These are phyloP conservation scores for Lysandra coridon DNA, from an alignment of 2,888 invertebrate species.

Conservation along the genomic window DNA sequence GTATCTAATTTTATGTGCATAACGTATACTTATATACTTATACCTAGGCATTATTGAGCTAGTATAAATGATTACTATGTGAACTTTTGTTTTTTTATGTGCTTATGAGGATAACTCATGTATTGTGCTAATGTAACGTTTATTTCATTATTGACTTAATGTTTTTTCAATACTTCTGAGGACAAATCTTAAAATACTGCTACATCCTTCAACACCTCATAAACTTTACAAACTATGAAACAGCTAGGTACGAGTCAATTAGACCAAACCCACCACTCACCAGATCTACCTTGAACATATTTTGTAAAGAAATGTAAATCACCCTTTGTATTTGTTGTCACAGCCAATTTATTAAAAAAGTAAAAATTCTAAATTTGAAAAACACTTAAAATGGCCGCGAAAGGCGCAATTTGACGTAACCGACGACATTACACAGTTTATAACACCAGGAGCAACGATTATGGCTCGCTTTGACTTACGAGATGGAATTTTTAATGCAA, in stretches of 20 bases:
- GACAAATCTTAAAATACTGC: no score
- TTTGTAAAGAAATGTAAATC: not conserved
- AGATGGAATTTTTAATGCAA: constrained; percentile 88
- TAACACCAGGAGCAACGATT: constrained; percentile 57
- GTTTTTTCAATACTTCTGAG: no score
- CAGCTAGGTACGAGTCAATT: no score
- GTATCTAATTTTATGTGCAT: not conserved
- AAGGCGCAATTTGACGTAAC: constrained; percentile 38
- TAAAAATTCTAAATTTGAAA: not conserved
- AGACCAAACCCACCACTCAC: no score
- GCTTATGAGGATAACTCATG: no score
- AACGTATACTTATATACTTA: no score
- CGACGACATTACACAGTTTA: constrained; percentile 50
- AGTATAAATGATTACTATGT: not conserved
- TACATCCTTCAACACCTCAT: no score
- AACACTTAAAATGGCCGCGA: constrained; percentile 3
- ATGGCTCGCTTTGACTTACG: constrained; percentile 84
- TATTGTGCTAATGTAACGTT: no score
- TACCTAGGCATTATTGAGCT: not conserved
- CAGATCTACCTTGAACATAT: no score
- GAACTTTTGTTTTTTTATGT: no score
- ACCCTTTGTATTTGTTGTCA: not conserved
- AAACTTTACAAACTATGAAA: no score
- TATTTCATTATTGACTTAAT: no score
- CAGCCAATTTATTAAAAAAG: not conserved